Conservation (phyloP, 2,113 vertebrate species). For the Myocastor coypus region DNA sequence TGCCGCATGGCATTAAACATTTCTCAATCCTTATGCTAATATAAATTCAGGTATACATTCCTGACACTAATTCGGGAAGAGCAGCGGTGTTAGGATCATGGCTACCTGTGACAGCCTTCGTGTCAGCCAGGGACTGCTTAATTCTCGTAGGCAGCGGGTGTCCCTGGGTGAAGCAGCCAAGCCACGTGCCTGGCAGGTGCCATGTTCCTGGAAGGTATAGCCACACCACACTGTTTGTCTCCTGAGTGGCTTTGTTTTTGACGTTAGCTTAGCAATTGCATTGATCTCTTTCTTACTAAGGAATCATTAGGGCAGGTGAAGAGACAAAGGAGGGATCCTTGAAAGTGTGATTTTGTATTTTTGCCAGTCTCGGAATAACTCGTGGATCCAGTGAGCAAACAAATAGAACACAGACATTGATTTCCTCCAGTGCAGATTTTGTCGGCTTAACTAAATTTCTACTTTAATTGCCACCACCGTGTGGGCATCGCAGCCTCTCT, state of each 20-base stretch:
- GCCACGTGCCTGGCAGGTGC: background rate
- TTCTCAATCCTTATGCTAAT: constrained; percentile 78
- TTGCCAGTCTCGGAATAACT: background rate
- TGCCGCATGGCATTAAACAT: constrained; percentile 64
- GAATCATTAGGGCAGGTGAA: background rate
- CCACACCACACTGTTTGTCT: background rate
- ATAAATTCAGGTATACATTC: constrained; percentile 72
- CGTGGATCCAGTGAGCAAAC: background rate
- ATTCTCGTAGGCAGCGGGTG: background rate
- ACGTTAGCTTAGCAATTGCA: background rate
- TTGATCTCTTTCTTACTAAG: background rate
- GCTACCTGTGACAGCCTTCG: constrained; percentile 23
- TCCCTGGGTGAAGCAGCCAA: rapidly evolving
- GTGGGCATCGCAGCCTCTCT: background rate
- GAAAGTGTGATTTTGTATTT: background rate
- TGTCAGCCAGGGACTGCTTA: background rate
- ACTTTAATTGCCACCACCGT: background rate
- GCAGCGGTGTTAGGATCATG: constrained; percentile 60
- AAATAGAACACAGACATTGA: background rate
- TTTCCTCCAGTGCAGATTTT: background rate
- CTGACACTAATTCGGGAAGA: constrained; percentile 71
- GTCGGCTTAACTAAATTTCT: background rate
- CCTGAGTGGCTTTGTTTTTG: constrained; percentile 24
- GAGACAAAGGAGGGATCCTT: background rate
- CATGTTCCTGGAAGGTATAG: background rate